These are phyloP conservation scores for Chelmon rostratus DNA, from an alignment of 2,797 vertebrate genomes.

Conservation along the genomic window DNA sequence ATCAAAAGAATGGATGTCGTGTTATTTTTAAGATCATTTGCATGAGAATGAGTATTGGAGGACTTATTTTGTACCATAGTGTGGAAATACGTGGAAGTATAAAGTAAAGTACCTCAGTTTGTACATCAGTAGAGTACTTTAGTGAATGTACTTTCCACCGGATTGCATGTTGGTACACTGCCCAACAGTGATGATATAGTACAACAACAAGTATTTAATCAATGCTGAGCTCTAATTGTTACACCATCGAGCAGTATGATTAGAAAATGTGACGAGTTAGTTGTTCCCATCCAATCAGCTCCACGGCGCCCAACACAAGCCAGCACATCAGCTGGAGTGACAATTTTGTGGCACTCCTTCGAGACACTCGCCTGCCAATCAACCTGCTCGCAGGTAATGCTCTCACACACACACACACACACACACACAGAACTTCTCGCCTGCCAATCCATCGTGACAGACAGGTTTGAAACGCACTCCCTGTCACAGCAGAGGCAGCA, in stretches of 20 bases:
- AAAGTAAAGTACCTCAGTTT: background rate
- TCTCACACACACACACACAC: constrained; percentile 15
- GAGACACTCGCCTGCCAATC: constrained; percentile 63
- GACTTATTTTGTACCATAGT: background rate
- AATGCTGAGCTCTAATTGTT: background rate
- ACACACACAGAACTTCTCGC: background rate
- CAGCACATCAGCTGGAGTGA: constrained; percentile 37
- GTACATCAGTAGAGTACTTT: background rate
- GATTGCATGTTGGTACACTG: background rate
- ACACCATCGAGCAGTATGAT: background rate
- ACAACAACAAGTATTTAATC: background rate
- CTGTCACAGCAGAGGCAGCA: constrained; percentile 45
- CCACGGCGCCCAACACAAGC: constrained; percentile 7
- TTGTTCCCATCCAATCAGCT: constrained; percentile 1
- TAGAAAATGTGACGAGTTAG: background rate
- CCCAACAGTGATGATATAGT: background rate
- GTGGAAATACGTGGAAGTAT: background rate
- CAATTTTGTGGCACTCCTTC: constrained; percentile 38
- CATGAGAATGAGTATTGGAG: background rate
- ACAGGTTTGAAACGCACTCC: constrained; percentile 56
- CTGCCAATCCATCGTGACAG: constrained; percentile 69
- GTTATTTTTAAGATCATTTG: constrained; percentile 12
- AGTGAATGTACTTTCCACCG: background rate
- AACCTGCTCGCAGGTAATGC: constrained; percentile 41
- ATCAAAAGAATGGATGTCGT: background rate